Evolutionary conservation across 2,888 invertebrate species (phyloP), one percentile per base, ranked within the genome.

Genomic region (Trichacis sp.): DNA sequence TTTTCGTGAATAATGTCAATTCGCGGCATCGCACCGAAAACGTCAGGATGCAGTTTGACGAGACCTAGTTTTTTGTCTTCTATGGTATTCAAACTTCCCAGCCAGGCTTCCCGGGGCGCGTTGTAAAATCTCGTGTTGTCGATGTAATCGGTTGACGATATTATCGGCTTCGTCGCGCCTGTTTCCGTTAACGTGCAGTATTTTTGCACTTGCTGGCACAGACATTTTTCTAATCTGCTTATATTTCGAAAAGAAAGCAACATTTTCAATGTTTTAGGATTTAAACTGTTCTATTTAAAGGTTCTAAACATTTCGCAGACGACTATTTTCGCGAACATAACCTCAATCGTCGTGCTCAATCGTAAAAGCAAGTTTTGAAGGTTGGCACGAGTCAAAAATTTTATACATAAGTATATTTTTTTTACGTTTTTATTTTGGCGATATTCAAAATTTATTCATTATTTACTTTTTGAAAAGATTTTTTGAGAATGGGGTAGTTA

Each of bases 1-100:
- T 98, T 98, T 69, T 90, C 88, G 69, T 93, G 92, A 52, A 98
- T 90, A 9, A 97, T 85, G 83, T 98, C 97, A 33, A 96, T 88
- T 52, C 97, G 88, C 0, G 97, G 97, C 73, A 90, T 88, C 0
- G 89, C 86, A 0, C 91, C 95, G 84, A 94, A 98, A 6, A 98
- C 87, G 65, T 91, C 89, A 0, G 98, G 97, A 86, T 99, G 97
- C 36, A 99, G 85, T 80, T 94, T 92, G 29, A 97, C 86, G 1
- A 98, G 83, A 0, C 94, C 96, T n/a, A 95, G 78, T 83, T 93
- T 93, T 64, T 90, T 88, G 76, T 92, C 93, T 68, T 91, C 88
- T 14, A 92, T 84, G 0, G 92, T 89, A 78, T 94, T 91, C 38
- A 94, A 81, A 84, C 92, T 95, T 81, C 95, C 95, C 40, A 96